Evolutionary conservation across 2,888 invertebrate genomes (phyloP), one percentile per base, ranked within the genome.

Genomic region (Bedellia somnulentella): DNA sequence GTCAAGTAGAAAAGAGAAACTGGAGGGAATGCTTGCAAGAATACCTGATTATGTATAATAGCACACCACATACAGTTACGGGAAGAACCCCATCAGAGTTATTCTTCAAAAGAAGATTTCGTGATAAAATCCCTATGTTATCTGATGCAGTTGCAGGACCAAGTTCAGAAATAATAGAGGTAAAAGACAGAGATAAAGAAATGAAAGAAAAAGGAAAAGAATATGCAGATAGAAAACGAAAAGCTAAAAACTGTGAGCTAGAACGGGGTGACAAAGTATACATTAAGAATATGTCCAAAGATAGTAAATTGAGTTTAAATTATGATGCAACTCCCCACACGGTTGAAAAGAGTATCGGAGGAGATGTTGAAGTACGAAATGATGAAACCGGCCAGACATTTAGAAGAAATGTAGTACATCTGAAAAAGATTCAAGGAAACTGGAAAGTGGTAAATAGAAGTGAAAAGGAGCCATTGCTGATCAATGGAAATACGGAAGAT

Each of bases 261-360:
- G 17, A 2, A 4, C 22, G 15, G 17, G 44, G 44, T 3, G 44
- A 46, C 3, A 44, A 43, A n/a, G 44, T 45, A 0, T 45, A 45
- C 10, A 26, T 43, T 1, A 48, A 40, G 14, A 30, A 43, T 4
- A 13, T 42, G 24, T 14, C 18, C 1, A 46, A 40, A 18, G 3
- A 2, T 10, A 44, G 41, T 30, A 46, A 46, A 18, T 10, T 44
- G 0, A 21, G 12, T 0, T 1, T 29, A 0, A 31, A 30, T 4
- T 44, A 29, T 12, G 35, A 40, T 2, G 33, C 39, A 1, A 35
- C 34, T 4, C 33, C 38, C 5, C 40, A 43, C 14, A 29, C 25
- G 2, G 41, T 44, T 0, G 24, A 33, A 12, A 25, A 11, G 1
- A 1, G 27, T 10, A 12, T 9, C 12, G 24, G 24, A 3, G 35